Percentiles rank a stretch among this genome's conserved stretches.
Conservation (phyloP, 2,113 vertebrate species). For the Gobius niger region DNA sequence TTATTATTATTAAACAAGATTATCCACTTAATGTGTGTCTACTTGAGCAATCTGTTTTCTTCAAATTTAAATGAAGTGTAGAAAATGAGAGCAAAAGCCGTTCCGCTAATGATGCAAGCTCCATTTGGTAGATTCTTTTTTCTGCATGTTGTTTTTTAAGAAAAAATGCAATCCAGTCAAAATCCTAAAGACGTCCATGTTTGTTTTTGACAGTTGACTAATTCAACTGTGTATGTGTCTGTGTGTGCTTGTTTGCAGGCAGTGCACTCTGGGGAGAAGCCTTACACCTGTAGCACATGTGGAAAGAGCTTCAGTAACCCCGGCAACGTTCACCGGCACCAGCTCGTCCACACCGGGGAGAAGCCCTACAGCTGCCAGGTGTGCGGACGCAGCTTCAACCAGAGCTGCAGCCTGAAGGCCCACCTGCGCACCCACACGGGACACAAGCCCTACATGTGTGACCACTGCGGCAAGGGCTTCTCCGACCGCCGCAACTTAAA, state of each 20-base stretch:
- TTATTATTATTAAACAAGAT: no score
- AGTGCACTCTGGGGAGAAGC: constrained; percentile 73
- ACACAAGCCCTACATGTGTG: constrained; percentile 79
- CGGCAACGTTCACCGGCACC: constrained; percentile 81
- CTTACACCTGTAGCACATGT: constrained; percentile 74
- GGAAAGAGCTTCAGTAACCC: constrained; percentile 81
- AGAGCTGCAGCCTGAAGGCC: constrained; percentile 77
- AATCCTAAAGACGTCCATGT: no score
- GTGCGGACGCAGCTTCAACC: constrained; percentile 75
- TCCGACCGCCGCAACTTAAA: constrained; percentile 75
- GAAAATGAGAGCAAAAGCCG: no score
- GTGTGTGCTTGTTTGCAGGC: constrained; percentile 23
- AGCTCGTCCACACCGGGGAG: constrained; percentile 77
- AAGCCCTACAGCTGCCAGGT: constrained; percentile 73
- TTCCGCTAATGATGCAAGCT: no score
- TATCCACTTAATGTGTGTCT: no score
- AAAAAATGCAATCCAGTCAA: no score
- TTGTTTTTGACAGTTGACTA: neutral
- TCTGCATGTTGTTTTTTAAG: no score
- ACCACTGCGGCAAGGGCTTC: constrained; percentile 77
- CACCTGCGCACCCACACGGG: constrained; percentile 76
- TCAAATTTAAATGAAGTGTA: no score
- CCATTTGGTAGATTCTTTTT: no score
- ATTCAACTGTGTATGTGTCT: neutral
- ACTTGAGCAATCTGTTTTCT: no score